Evolutionary conservation across 1,140 invertebrate species (phyloP), one percentile per base, ranked within the genome.

Genomic region (Solenopsis invicta): DNA sequence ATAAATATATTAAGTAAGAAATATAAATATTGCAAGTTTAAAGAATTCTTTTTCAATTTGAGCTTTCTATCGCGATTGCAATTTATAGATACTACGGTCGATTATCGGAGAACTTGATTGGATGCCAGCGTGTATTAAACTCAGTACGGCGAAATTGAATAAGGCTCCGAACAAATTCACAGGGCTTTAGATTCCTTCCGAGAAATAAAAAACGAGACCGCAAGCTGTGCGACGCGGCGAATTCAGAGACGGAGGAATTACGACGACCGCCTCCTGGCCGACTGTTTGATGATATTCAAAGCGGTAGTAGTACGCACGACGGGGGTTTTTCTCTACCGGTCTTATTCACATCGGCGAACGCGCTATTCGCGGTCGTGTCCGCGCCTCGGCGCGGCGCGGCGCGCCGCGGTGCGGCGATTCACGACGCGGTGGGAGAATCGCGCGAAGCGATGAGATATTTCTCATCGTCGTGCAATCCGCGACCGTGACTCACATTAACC

Each of bases 401-500:
- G 29, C 29, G 29, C n/a, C n/a, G n/a, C n/a, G n/a, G n/a, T n/a
- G n/a, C n/a, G n/a, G 4, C 2, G 29, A 24, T 37, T 64, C 29
- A 1, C 34, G 37, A 12, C 3, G 48, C 77, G 67, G 37, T 81
- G 85, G 82, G 76, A 87, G 81, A 66, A 69, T 72, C 59, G 59
- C 16, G 64, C 64, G 41, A 24, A 13, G 54, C 76, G 81, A 81
- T 56, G 66, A 62, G 76, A 72, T 81, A 86, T 85, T 64, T 50
- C 80, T 18, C 52, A 67, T 67, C 64, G 24, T 50, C 67, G 80
- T 45, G 54, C 80, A 84, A 75, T 75, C 56, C 34, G 69, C 77
- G 34, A 54, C 64, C 78, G 78, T 59, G 86, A 87, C 37, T 74
- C 78, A 56, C 18, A 84, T 87, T 84, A 87, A 87, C 78, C 59